Evolutionary conservation across 1,140 invertebrate species (phyloP).

Genomic region (Caenorhabditis briggsae): DNA sequence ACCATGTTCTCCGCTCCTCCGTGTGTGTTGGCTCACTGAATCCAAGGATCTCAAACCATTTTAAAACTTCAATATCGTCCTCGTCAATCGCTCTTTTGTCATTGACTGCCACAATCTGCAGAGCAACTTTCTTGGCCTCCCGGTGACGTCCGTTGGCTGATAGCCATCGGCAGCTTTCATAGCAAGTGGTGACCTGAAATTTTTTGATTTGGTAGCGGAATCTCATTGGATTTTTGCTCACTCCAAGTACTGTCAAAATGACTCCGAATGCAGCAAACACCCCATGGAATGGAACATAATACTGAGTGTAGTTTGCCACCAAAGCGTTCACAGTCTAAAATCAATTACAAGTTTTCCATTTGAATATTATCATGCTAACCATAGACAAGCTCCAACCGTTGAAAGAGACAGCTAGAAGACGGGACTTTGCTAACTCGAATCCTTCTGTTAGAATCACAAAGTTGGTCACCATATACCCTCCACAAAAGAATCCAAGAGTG

Average conservation of each 20-base stretch:
- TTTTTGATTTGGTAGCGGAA: not conserved
- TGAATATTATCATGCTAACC: slow-evolving; percentile 4
- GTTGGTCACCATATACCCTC: slow-evolving; percentile 72
- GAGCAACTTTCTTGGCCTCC: slow-evolving; percentile 41
- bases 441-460: slow-evolving; percentile 74
- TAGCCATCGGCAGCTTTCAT: slow-evolving; percentile 73
- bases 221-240: not conserved
- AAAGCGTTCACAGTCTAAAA: slow-evolving; percentile 66
- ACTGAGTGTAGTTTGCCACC: slow-evolving; percentile 62
- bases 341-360: not conserved
- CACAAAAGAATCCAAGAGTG: slow-evolving; percentile 59
- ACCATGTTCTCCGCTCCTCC: slow-evolving; percentile 29
- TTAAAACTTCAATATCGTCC: slow-evolving; percentile 19
- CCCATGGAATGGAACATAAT: slow-evolving; percentile 68
- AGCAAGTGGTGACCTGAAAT: slow-evolving; percentile 68
- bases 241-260: slow-evolving; percentile 27
- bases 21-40: slow-evolving; percentile 30
- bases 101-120: not conserved
- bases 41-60: slow-evolving; percentile 59
- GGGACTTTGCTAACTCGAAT: slow-evolving; percentile 66
- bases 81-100: not conserved
- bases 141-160: not conserved
- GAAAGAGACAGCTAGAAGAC: slow-evolving; percentile 73
- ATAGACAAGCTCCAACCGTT: slow-evolving; percentile 78
- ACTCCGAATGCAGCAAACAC: not conserved